A percentile compares a stretch with the other conserved stretches of the same genome.
phyloP scores from a whole-genome alignment of 2,113 vertebrate species.

The Tachuris rubrigastra region DNA sequence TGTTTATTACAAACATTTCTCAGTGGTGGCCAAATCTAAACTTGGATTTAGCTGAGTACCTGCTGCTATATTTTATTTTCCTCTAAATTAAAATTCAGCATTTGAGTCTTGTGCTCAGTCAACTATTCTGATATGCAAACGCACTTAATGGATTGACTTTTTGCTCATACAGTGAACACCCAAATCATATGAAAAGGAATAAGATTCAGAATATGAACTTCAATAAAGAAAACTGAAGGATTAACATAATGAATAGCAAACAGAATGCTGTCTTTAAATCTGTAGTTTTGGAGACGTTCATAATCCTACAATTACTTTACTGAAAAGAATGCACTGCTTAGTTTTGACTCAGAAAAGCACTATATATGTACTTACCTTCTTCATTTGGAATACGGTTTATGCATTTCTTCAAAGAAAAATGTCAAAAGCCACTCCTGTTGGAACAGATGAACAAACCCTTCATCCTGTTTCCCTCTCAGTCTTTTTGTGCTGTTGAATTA shows the following conservation, averaged over 20 bases:
- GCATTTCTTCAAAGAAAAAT: neutral
- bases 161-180: neutral
- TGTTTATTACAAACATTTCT: neutral
- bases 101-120: neutral
- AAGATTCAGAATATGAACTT: neutral
- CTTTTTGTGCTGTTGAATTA: neutral
- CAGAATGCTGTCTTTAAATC: neutral
- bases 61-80: neutral
- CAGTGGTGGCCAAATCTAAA: neutral
- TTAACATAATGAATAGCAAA: slow-evolving; percentile 34
- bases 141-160: neutral
- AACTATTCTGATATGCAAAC: neutral
- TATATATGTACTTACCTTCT: neutral
- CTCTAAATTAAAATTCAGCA: neutral
- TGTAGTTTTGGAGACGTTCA: neutral
- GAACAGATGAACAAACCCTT: neutral
- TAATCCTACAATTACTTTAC: neutral
- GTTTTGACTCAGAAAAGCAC: neutral
- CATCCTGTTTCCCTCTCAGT: neutral
- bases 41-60: neutral
- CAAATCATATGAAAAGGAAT: neutral
- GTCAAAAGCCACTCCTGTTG: neutral
- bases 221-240: neutral
- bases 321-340: neutral
- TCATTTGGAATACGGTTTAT: neutral